A percentile compares a stretch with the other conserved stretches of the same genome.
Evolutionary conservation across 2,113 vertebrate genomes (phyloP).

Genomic region (Periophthalmodon schlosseri): DNA sequence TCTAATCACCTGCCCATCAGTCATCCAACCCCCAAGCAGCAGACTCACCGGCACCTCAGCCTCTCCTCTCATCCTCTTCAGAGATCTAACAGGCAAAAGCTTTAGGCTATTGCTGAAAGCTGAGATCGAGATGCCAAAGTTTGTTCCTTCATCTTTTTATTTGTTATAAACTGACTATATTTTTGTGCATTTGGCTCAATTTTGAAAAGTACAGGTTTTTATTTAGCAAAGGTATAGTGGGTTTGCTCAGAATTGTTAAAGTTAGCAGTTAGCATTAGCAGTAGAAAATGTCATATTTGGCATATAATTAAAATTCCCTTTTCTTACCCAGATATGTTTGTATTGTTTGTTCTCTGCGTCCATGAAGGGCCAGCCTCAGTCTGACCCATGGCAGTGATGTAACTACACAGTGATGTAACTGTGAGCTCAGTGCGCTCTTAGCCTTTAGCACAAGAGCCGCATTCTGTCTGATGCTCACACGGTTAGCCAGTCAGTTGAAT

Average conservation of each 20-base stretch:
- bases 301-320: neutral
- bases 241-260: too few species aligned
- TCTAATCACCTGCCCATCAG: too few species aligned
- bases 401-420: constrained; percentile 42
- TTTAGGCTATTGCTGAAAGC: neutral
- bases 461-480: constrained; percentile 18
- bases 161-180: too few species aligned
- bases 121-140: neutral
- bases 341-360: neutral
- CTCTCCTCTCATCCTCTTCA: neutral
- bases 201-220: too few species aligned
- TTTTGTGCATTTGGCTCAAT: too few species aligned
- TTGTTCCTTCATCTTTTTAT: too few species aligned
- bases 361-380: neutral
- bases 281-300: neutral
- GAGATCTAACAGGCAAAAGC: too few species aligned
- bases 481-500: constrained; percentile 10
- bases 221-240: too few species aligned
- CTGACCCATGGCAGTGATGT: constrained; percentile 20
- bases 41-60: neutral
- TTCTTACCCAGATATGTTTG: neutral
- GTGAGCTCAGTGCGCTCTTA: constrained; percentile 21
- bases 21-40: neutral
- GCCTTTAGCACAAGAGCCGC: constrained; percentile 11
- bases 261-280: neutral